phyloP scores from a whole-genome alignment of 2,797 vertebrate genomes.

The Gadopsis bispinosus region DNA sequence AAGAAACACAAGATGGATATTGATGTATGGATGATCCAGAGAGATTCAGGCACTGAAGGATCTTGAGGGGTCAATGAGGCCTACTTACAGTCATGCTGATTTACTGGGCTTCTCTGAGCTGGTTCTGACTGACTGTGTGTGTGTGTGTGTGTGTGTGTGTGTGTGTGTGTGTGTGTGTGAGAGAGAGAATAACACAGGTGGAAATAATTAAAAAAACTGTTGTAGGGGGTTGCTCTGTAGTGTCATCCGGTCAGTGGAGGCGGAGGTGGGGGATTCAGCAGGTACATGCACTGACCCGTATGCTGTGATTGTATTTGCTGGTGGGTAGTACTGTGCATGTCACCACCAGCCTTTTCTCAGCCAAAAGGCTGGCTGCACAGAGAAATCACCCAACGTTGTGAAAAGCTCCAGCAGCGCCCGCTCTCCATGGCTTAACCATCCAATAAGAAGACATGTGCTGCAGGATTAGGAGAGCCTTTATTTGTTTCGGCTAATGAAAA shows the following conservation, averaged over 20 bases:
- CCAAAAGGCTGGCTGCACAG: constrained; percentile 41
- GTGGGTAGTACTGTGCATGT: constrained; percentile 60
- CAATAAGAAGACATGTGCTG: constrained; percentile 79
- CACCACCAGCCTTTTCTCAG: constrained; percentile 44
- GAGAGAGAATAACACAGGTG: constrained; percentile 57
- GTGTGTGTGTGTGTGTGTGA: constrained; percentile 28
- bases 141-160: constrained; percentile 30
- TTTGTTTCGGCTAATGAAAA: constrained; percentile 84
- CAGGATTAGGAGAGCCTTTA: constrained; percentile 79
- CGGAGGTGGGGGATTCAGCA: constrained; percentile 51
- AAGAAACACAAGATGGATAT: constrained; percentile 79
- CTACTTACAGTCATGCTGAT: constrained; percentile 82
- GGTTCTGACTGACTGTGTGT: constrained; percentile 45
- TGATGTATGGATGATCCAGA: constrained; percentile 80
- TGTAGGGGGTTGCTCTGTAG: constrained; percentile 41
- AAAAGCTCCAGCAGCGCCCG: constrained; percentile 53
- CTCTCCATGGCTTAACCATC: constrained; percentile 70
- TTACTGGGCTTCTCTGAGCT: constrained; percentile 73
- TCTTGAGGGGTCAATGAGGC: constrained; percentile 79
- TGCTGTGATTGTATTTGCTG: constrained; percentile 61
- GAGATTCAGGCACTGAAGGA: constrained; percentile 76
- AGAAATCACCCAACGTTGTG: constrained; percentile 46
- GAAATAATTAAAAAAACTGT: constrained; percentile 53
- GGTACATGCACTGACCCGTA: constrained; percentile 55
- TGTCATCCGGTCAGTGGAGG: constrained; percentile 56